phyloP scores from a whole-genome alignment of 1,140 invertebrate species.

The Drosophila chauvacae region DNA sequence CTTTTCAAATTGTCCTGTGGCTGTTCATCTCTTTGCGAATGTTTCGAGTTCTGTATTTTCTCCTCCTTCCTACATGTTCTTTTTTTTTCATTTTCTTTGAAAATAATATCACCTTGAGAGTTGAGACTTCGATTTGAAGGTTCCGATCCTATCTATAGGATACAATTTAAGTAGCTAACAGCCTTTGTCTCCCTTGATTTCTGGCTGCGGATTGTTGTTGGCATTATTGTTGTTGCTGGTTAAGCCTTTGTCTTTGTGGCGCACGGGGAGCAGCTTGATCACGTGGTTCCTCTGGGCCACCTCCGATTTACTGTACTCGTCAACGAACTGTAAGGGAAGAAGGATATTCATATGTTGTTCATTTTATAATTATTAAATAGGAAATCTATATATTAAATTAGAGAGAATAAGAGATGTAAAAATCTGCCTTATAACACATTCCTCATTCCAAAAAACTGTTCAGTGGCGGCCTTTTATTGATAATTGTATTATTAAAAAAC shows the following conservation, averaged over 20 bases:
- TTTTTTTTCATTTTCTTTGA: slow-evolving; percentile 74
- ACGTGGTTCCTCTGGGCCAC: slow-evolving; percentile 87
- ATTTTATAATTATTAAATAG: no score
- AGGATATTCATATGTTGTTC: no score
- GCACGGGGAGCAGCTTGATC: slow-evolving; percentile 75
- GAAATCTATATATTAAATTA: no score
- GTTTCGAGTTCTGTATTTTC: slow-evolving; percentile 62
- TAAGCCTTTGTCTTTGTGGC: slow-evolving; percentile 37
- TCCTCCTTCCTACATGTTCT: slow-evolving; percentile 2
- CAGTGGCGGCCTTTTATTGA: accelerated
- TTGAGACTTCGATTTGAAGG: slow-evolving; percentile 28
- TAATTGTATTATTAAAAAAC: not conserved
- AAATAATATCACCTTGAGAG: slow-evolving; percentile 78
- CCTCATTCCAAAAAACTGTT: not conserved
- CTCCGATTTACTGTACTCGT: slow-evolving; percentile 88
- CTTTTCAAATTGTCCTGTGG: slow-evolving; percentile 10
- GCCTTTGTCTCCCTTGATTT: slow-evolving; percentile 17
- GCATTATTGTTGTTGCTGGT: slow-evolving; percentile 9
- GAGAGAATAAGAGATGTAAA: no score
- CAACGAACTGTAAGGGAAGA: slow-evolving; percentile 85
- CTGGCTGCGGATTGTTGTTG: slow-evolving; percentile 34
- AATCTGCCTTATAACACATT: no score
- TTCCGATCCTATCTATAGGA: slow-evolving; percentile 12
- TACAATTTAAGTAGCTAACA: slow-evolving; percentile 23
- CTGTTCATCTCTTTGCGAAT: slow-evolving; percentile 55